Base-by-base conservation (phyloP, 2,113 vertebrate species). In the Oreochromis tanganicae region DNA sequence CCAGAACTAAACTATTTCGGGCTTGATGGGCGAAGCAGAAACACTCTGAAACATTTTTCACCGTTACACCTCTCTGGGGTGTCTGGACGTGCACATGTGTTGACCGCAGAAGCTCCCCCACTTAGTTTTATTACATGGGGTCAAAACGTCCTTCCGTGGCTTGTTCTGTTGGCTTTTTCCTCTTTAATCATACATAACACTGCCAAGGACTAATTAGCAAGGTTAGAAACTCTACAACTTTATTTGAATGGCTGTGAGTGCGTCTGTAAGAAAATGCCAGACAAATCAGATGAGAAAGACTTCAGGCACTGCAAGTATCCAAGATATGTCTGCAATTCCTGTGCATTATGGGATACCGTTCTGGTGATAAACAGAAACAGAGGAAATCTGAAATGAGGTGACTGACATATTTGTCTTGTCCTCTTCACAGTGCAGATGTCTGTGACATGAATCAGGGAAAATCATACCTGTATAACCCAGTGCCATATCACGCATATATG, bases 21-120 rank as follows among this genome's bases (percentile, higher is more conserved):
- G 63, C 82, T 87, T 88, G 78, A 92, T 61, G 71, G 86, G 71
- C 32, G 36, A 85, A 84, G 82, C 61, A 91, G 87, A 92, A 93
- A 91, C 86, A 86, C 92, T 86, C 92, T 92, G 92, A 87, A 85
- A 87, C 80, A 38, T 86, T 91, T 92, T 94, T 93, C 82, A 82
- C 80, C 46, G 0, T 85, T 83, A 90, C 91, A 89, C 85, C 87
- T 87, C 93, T 91, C 88, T 86, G 55, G 88, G 90, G 89, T 89
- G 90, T 93, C 94, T 94, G 89, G 89, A 87, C 16, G 19, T 80
- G 87, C 84, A 90, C 46, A 81, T 87, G 90, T 68, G 79, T 38
- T 7, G 85, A 93, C 93, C 90, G 34, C 92, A 94, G 92, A 88
- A 90, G 93, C 93, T 94, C 91, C 91, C 91, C 91, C 89, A 93